phyloP scores from a whole-genome alignment of 2,113 vertebrate genomes.

The Rhinichthys klamathensis region DNA sequence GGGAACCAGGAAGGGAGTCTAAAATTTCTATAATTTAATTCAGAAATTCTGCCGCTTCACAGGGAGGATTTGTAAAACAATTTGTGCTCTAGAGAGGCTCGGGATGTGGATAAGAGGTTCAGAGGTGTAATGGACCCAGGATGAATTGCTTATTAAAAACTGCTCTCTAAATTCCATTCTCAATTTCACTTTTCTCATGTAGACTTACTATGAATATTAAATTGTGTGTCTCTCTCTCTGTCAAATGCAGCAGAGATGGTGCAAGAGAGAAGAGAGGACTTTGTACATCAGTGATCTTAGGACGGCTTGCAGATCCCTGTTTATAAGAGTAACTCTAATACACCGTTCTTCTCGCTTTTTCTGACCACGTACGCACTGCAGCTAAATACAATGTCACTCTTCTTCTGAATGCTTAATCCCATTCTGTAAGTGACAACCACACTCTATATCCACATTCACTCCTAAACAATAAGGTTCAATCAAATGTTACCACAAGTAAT shows the following conservation, averaged over 20 bases:
- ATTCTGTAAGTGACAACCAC: neutral
- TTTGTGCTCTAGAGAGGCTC: neutral
- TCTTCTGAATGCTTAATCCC: neutral
- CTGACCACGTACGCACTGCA: slow-evolving; percentile 1
- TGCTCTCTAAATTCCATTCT: slow-evolving; percentile 16
- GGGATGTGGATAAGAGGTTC: neutral
- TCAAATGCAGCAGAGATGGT: neutral
- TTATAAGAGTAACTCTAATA: slow-evolving; percentile 4
- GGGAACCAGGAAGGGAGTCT: neutral
- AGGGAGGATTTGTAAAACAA: neutral
- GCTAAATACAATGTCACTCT: slow-evolving; percentile 1
- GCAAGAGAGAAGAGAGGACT: neutral
- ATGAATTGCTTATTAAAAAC: slow-evolving; percentile 36
- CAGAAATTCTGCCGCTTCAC: neutral
- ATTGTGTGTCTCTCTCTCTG: neutral
- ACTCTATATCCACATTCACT: neutral
- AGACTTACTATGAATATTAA: slow-evolving; percentile 35
- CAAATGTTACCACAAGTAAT: neutral
- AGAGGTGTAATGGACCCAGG: slow-evolving; percentile 2
- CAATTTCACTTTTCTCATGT: slow-evolving; percentile 10
- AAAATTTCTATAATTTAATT: neutral
- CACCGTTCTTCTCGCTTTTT: neutral
- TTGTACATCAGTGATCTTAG: slow-evolving; percentile 24
- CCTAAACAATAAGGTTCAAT: neutral
- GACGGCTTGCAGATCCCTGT: neutral